Evolutionary conservation across 2,113 vertebrate genomes (phyloP).

Genomic region (Oryzias curvinotus): DNA sequence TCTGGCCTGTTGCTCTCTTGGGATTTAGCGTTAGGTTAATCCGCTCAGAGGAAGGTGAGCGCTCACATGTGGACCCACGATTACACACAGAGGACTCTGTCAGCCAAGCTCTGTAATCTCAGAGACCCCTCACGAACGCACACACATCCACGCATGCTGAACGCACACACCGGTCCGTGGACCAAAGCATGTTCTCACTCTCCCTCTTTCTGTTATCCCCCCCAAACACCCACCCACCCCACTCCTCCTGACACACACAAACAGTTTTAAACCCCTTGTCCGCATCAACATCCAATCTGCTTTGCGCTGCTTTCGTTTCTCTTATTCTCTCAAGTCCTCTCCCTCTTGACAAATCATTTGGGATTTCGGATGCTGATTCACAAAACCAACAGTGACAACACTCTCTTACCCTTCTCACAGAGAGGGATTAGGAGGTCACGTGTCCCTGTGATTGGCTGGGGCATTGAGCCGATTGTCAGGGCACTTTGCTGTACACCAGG

Average conservation of each 20-base stretch:
- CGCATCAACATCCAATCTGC: conserved; percentile 59
- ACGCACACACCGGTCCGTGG: conserved; percentile 26
- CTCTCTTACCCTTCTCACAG: conserved; percentile 86
- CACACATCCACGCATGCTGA: conserved; percentile 26
- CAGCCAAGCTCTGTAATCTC: conserved; percentile 80
- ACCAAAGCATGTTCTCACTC: conserved; percentile 35
- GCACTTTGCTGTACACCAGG: conserved; percentile 81
- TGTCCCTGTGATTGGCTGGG: conserved; percentile 89
- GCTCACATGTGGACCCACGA: conserved; percentile 81
- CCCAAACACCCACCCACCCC: conserved; percentile 25
- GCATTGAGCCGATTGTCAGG: conserved; percentile 91
- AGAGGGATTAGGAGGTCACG: conserved; percentile 90
- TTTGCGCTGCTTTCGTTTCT: conserved; percentile 65
- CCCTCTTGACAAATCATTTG: conserved; percentile 89
- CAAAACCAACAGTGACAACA: conserved; percentile 90
- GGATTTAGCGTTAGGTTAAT: conserved; percentile 79
- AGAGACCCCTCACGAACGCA: conserved; percentile 58
- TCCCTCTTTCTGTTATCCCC: conserved; percentile 21
- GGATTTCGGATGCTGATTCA: conserved; percentile 88
- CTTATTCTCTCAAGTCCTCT: conserved; percentile 83
- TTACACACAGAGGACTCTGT: conserved; percentile 82
- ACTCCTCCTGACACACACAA: conserved; percentile 21
- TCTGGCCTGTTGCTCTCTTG: conserved; percentile 79
- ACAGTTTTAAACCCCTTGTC: conserved; percentile 37
- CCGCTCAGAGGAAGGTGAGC: conserved; percentile 78